Evolutionary conservation across 2,888 invertebrate genomes (phyloP).

Genomic region (Ecdyonurus torrentis): DNA sequence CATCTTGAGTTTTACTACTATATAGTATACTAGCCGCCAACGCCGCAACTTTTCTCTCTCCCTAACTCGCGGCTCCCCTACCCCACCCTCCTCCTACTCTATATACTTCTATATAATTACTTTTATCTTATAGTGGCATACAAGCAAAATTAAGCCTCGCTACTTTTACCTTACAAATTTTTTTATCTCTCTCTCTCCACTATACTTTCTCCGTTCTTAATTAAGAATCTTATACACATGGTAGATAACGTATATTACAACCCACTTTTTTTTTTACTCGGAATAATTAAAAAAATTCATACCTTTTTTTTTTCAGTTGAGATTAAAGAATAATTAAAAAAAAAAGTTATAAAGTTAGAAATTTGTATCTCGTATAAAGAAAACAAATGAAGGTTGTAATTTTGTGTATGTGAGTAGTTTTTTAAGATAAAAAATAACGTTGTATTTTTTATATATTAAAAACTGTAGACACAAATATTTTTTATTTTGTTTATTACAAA

Average conservation of each 20-base stretch:
- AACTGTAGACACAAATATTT: too few relatives aligned
- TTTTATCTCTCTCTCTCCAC: background rate
- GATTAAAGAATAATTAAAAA: background rate
- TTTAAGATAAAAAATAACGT: too few relatives aligned
- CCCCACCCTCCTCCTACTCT: background rate
- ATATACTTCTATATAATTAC: too few relatives aligned
- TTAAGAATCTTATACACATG: background rate
- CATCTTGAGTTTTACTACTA: background rate
- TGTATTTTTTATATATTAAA: too few relatives aligned
- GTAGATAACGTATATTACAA: background rate
- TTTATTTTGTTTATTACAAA: too few relatives aligned
- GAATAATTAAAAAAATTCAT: background rate
- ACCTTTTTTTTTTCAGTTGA: background rate
- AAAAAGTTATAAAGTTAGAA: background rate
- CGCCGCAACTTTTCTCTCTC: too few relatives aligned
- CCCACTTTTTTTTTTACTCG: background rate
- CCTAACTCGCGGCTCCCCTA: background rate
- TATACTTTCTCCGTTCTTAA: background rate
- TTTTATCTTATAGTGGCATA: background rate
- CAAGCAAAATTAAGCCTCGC: background rate
- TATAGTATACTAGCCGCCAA: too few relatives aligned
- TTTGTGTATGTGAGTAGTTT: too few relatives aligned
- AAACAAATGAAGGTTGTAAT: too few relatives aligned
- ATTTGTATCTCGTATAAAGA: background rate
- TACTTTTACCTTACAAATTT: background rate